A percentile compares a stretch with the other conserved stretches of the same genome.
Evolutionary conservation across 1,140 invertebrate species (phyloP).

Genomic region (Pristionchus pacificus): DNA sequence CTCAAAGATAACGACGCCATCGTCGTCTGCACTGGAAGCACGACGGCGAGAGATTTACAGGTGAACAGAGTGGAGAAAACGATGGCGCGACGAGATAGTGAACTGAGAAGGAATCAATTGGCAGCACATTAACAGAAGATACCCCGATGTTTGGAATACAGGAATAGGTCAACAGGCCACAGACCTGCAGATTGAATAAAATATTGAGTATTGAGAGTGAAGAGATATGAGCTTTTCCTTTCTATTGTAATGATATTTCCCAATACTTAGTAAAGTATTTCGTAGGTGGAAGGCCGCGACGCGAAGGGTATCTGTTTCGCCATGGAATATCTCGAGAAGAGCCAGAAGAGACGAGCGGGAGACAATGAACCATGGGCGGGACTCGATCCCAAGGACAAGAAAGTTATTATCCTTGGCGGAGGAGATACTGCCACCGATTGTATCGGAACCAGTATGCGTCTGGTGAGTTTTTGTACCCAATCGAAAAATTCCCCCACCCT

Average conservation of each 20-base stretch:
- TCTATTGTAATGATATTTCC: no score
- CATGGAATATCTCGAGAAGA: conserved; percentile 91
- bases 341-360: conserved; percentile 91
- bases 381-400: conserved; percentile 81
- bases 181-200: no score
- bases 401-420: conserved; percentile 94
- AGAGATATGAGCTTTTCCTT: no score
- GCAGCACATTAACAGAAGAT: no score
- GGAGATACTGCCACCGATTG: conserved; percentile 99
- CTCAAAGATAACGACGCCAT: conserved; percentile 78
- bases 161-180: no score
- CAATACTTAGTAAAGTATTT: no score
- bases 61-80: neutral
- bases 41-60: conserved; percentile 82
- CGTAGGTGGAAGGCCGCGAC: conserved; percentile 69
- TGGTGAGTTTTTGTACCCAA: conserved; percentile 62
- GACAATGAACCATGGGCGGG: conserved; percentile 63
- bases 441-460: conserved; percentile 90
- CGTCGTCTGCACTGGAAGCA: conserved; percentile 84
- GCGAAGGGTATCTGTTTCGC: conserved; percentile 90
- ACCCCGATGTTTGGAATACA: no score
- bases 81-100: neutral
- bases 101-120: no score
- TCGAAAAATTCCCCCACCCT: neutral
- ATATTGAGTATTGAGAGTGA: no score